These are phyloP conservation scores for Balearica regulorum DNA, from an alignment of 2,797 vertebrate species.

Conservation along the genomic window DNA sequence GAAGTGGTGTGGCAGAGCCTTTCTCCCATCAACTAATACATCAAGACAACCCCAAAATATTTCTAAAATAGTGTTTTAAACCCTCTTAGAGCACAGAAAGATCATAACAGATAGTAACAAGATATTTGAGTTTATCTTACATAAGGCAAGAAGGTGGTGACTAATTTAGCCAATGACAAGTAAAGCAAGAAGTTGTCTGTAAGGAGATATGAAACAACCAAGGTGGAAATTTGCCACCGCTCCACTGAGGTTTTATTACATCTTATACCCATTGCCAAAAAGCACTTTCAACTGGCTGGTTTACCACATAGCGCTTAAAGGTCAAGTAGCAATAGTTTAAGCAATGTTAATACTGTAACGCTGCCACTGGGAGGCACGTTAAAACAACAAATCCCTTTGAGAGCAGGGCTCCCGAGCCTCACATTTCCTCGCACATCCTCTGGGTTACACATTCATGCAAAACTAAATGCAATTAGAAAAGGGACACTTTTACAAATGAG, in stretches of 20 bases:
- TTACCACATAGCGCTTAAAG: conserved; percentile 9
- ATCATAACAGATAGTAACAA: not conserved
- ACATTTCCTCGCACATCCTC: not conserved
- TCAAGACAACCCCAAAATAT: not conserved
- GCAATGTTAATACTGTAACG: not conserved
- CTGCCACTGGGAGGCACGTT: conserved; percentile 19
- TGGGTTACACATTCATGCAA: not conserved
- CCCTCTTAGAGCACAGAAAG: not conserved
- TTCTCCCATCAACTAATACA: not conserved
- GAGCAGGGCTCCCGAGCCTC: not conserved
- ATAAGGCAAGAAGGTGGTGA: not conserved
- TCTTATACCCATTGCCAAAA: conserved; percentile 1
- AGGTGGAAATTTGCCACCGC: not conserved
- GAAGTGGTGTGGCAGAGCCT: not conserved
- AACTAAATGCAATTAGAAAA: not conserved
- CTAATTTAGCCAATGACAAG: conserved; percentile 48
- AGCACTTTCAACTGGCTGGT: not conserved
- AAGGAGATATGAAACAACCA: conserved; percentile 27
- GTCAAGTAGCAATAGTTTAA: not conserved
- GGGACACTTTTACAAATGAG: not conserved
- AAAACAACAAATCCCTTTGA: not conserved
- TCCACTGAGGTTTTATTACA: conserved; percentile 29
- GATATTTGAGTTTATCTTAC: conserved; percentile 22
- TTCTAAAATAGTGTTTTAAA: not conserved
- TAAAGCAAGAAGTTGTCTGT: conserved; percentile 33